Evolutionary conservation across 2,113 vertebrate genomes (phyloP).

Genomic region (Mohoua ochrocephala): DNA sequence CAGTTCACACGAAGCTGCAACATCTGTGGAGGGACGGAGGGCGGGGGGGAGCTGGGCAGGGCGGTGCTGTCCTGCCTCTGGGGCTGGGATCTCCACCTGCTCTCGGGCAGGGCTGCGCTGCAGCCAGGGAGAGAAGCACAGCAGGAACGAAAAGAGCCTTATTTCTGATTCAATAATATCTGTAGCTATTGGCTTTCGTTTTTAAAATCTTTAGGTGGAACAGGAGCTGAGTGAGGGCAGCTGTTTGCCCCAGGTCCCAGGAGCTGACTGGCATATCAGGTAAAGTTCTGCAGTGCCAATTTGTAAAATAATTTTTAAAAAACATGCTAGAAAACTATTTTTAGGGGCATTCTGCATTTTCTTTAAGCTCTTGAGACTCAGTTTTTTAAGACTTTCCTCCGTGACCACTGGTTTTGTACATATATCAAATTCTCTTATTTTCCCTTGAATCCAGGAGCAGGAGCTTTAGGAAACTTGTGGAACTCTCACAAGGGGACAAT

Average conservation of each 20-base stretch:
- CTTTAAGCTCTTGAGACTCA: not conserved
- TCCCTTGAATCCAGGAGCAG: not conserved
- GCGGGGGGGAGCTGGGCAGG: not conserved
- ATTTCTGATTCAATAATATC: fast-evolving
- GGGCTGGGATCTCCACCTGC: not conserved
- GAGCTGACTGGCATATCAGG: not conserved
- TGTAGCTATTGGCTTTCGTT: fast-evolving
- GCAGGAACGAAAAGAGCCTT: fast-evolving
- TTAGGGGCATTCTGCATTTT: not conserved
- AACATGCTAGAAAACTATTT: not conserved
- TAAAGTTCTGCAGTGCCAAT: not conserved
- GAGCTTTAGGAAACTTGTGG: not conserved
- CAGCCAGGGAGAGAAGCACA: not conserved
- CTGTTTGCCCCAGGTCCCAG: not conserved
- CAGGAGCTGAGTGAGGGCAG: not conserved
- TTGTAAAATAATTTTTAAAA: not conserved
- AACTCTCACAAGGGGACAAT: fast-evolving
- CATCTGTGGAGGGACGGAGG: slow-evolving; percentile 61
- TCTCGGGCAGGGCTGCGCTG: not conserved
- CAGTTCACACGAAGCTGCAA: slow-evolving; percentile 65
- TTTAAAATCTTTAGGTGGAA: not conserved
- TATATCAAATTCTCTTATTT: not conserved
- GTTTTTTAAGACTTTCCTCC: not conserved
- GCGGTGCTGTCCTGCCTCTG: not conserved
- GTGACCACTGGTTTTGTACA: fast-evolving